Conservation (phyloP, 2,113 vertebrate genomes). For the Pseudois nayaur region DNA sequence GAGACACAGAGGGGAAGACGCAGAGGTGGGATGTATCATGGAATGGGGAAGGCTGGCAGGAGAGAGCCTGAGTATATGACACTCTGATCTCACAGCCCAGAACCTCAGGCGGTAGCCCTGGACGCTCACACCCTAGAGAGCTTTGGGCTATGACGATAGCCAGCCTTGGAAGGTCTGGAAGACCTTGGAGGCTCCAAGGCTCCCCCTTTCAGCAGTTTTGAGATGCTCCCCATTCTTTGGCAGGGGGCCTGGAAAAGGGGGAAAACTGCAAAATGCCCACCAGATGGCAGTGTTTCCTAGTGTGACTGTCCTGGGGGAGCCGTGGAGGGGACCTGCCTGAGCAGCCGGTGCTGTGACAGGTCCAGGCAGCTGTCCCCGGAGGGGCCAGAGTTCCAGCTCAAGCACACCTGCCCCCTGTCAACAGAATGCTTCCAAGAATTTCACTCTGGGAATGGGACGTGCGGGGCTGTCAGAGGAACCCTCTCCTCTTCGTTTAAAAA, state of each 20-base stretch:
- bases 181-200: not conserved
- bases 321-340: not conserved
- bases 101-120: not conserved
- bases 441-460: not conserved
- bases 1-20: not conserved
- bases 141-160: not conserved
- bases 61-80: not conserved
- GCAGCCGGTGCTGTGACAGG: not conserved
- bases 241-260: not conserved
- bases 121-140: not conserved
- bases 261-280: not conserved
- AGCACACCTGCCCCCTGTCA: not conserved
- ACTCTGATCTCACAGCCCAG: not conserved
- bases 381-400: not conserved
- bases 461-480: not conserved
- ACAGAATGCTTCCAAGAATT: not conserved
- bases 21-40: no score
- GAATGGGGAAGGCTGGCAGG: not conserved
- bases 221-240: not conserved
- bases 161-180: not conserved
- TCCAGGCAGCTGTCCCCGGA: not conserved
- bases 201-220: not conserved
- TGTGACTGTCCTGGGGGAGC: not conserved
- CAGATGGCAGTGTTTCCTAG: conserved; percentile 50
- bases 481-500: not conserved